Evolutionary conservation across 1,140 invertebrate species (phyloP).

Genomic region (Physella acuta): DNA sequence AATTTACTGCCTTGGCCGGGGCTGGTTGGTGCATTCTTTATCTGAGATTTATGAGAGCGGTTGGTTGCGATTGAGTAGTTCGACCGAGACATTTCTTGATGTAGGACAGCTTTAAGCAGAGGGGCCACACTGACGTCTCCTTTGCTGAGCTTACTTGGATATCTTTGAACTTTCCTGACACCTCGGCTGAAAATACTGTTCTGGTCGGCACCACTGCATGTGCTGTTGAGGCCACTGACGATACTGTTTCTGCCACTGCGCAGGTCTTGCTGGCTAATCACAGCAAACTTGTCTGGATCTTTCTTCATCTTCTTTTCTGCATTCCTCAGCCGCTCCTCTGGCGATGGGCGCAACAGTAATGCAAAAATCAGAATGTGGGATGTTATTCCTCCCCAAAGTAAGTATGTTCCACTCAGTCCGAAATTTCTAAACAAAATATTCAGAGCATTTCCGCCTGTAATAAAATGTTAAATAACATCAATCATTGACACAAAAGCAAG

Average conservation of each 20-base stretch:
- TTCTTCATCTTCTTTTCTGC: neutral
- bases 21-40: neutral
- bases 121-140: slow-evolving; percentile 6
- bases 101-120: slow-evolving; percentile 12
- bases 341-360: slow-evolving; percentile 15
- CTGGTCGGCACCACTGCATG: slow-evolving; percentile 4
- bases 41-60: neutral
- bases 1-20: neutral
- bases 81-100: slow-evolving; percentile 15
- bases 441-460: slow-evolving; percentile 13
- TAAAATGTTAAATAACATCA: no score
- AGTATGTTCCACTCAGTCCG: slow-evolving; percentile 18
- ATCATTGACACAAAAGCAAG: neutral
- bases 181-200: neutral
- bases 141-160: neutral
- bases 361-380: slow-evolving; percentile 4
- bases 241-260: slow-evolving; percentile 7
- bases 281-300: neutral
- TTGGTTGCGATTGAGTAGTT: slow-evolving; percentile 10
- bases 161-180: neutral
- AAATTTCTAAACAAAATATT: neutral
- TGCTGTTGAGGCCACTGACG: slow-evolving; percentile 21
- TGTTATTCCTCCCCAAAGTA: slow-evolving; percentile 12
- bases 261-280: neutral
- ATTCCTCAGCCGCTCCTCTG: slow-evolving; percentile 6